Percentiles rank a stretch among this genome's conserved stretches.
phyloP scores from a whole-genome alignment of 2,113 vertebrate species.

The Apodemus speciosus region DNA sequence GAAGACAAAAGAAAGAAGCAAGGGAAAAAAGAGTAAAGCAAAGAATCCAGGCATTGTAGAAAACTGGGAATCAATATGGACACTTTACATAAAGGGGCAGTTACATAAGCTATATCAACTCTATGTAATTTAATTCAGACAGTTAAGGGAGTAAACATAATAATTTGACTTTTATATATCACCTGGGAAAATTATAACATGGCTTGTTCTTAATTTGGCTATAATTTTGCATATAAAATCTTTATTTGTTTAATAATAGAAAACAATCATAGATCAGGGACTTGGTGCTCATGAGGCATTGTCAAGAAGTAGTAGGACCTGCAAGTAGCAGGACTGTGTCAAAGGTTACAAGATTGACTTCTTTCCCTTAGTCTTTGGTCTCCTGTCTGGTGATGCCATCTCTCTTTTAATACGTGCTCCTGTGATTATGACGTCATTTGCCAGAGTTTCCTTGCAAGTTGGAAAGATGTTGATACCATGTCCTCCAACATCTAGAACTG shows the following conservation, averaged over 20 bases:
- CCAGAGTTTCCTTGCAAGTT: not conserved
- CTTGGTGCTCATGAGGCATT: not conserved
- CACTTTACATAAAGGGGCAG: not conserved
- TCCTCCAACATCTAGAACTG: not conserved
- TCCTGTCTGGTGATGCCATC: not conserved
- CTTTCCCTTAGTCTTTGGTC: not conserved
- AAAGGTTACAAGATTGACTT: not conserved
- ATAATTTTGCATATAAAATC: not conserved
- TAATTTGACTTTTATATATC: conserved; percentile 47
- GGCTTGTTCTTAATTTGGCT: not conserved
- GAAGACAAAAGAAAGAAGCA: not conserved
- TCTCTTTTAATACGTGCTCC: not conserved
- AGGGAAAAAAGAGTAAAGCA: not conserved
- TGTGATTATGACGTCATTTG: not conserved
- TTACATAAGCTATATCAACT: conserved; percentile 1
- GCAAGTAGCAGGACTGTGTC: not conserved
- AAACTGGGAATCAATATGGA: not conserved
- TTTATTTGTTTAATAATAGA: conserved; percentile 8
- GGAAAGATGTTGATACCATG: not conserved
- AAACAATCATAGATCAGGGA: not conserved
- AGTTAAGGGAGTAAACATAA: conserved; percentile 13
- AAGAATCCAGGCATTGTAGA: not conserved
- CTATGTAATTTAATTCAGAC: conserved; percentile 20
- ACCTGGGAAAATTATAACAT: not conserved
- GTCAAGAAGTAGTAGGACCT: not conserved